Conservation (phyloP, 2,888 invertebrate species). For the Strigamia transsilvanica region DNA sequence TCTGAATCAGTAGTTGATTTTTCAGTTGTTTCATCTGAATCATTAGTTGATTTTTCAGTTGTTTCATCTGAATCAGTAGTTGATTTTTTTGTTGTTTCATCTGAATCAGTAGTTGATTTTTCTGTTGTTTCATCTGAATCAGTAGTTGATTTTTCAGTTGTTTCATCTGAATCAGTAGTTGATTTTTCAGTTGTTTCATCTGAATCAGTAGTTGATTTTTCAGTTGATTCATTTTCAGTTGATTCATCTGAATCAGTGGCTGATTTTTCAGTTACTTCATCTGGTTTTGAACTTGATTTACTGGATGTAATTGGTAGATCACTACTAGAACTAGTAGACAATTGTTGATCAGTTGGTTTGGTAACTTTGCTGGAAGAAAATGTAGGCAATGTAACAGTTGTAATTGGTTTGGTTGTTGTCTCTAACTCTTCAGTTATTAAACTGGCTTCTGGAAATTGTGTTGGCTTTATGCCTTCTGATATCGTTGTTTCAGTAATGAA, state of each 20-base stretch:
- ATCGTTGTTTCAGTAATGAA: too few species aligned
- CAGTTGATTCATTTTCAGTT: neutral
- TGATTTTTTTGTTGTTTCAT: neutral
- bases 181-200: constrained; percentile 7
- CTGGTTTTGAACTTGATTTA: neutral
- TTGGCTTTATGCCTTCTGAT: too few species aligned
- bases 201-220: neutral
- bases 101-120: neutral
- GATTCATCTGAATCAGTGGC: neutral
- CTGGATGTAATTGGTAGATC: too few species aligned
- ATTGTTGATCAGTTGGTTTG: too few species aligned
- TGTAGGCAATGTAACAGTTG: too few species aligned
- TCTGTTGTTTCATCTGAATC: neutral
- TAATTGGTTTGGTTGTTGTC: too few species aligned
- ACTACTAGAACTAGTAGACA: too few species aligned
- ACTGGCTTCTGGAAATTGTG: too few species aligned
- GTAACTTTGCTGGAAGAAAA: too few species aligned
- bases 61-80: constrained; percentile 7
- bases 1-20: neutral
- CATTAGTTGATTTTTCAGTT: neutral
- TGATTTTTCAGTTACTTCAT: neutral
- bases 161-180: too few species aligned
- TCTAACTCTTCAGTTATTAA: too few species aligned
- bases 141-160: neutral
- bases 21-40: neutral